Evolutionary conservation across 1,140 invertebrate genomes (phyloP).

Genomic region (Proctacanthus coquilletti): DNA sequence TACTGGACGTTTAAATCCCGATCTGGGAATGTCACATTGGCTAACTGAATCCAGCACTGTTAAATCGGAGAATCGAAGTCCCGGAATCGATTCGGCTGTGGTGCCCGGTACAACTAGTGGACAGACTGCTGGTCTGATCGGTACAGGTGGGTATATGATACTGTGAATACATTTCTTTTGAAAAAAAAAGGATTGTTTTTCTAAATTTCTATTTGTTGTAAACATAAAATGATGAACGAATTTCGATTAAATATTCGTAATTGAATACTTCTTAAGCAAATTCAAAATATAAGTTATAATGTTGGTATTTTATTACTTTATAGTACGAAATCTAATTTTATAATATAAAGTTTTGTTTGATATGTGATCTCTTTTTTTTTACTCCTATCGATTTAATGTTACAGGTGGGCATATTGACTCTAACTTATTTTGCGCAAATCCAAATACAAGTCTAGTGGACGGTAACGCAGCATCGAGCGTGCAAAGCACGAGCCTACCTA

Average conservation of each 20-base stretch:
- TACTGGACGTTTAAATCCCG: not conserved
- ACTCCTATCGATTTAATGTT: too few species aligned
- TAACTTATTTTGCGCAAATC: not conserved
- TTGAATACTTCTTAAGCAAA: not conserved
- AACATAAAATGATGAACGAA: too few species aligned
- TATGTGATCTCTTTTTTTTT: too few species aligned
- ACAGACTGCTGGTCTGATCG: not conserved
- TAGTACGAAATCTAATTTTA: too few species aligned
- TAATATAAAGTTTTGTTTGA: too few species aligned
- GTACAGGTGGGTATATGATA: too few species aligned
- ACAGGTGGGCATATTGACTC: slow-evolving; percentile 3
- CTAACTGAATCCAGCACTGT: slow-evolving; percentile 16
- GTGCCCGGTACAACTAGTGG: not conserved
- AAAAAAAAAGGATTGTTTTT: too few species aligned
- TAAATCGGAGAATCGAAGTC: slow-evolving; percentile 27
- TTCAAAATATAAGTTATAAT: too few species aligned
- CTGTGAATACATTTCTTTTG: too few species aligned
- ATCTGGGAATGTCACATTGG: slow-evolving; percentile 14
- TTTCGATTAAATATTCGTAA: too few species aligned
- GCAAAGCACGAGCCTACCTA: slow-evolving; percentile 13
- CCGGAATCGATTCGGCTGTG: slow-evolving; percentile 11
- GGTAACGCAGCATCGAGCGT: not conserved
- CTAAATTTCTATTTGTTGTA: too few species aligned
- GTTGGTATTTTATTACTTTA: too few species aligned
- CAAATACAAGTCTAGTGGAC: not conserved